Percentiles rank a stretch among this genome's conserved stretches.
phyloP scores from a whole-genome alignment of 2,888 invertebrate genomes.

The Eulithis prunata region DNA sequence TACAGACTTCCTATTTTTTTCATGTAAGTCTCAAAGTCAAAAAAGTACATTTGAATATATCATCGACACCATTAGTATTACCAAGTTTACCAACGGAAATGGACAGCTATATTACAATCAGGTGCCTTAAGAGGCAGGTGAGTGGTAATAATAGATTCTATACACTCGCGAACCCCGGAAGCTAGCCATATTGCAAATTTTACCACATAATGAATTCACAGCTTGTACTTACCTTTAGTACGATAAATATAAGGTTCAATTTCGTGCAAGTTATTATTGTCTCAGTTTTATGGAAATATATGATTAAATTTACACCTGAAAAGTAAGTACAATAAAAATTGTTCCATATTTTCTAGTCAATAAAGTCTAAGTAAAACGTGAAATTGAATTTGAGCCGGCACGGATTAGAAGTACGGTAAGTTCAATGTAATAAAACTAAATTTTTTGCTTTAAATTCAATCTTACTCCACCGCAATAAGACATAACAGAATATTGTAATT shows the following conservation, averaged over 20 bases:
- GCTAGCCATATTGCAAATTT: conserved; percentile 43
- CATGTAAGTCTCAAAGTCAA: conserved; percentile 1
- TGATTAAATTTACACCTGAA: conserved; percentile 10
- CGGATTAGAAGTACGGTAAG: too few relatives aligned
- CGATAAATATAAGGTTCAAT: not conserved
- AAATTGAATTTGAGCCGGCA: conserved; percentile 3
- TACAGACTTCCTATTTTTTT: not conserved
- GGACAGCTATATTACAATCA: conserved; percentile 38
- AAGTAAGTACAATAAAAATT: conserved; percentile 3
- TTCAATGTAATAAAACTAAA: not conserved
- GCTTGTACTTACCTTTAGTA: conserved; percentile 15
- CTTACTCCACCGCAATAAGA: conserved; percentile 22
- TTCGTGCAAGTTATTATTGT: not conserved
- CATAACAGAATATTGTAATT: conserved; percentile 10
- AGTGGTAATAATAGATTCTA: conserved; percentile 42
- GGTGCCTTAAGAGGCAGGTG: conserved; percentile 41
- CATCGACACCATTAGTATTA: conserved; percentile 11
- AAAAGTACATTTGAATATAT: conserved; percentile 31
- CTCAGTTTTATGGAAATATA: not conserved
- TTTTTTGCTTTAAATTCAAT: conserved; percentile 11
- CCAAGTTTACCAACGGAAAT: conserved; percentile 27
- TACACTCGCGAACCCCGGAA: conserved; percentile 42
- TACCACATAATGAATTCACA: conserved; percentile 27
- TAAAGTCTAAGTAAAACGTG: conserved; percentile 10
- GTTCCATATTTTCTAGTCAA: conserved; percentile 9